Evolutionary conservation across 2,113 vertebrate species (phyloP).

Genomic region (Dolichallabes microphthalmus): DNA sequence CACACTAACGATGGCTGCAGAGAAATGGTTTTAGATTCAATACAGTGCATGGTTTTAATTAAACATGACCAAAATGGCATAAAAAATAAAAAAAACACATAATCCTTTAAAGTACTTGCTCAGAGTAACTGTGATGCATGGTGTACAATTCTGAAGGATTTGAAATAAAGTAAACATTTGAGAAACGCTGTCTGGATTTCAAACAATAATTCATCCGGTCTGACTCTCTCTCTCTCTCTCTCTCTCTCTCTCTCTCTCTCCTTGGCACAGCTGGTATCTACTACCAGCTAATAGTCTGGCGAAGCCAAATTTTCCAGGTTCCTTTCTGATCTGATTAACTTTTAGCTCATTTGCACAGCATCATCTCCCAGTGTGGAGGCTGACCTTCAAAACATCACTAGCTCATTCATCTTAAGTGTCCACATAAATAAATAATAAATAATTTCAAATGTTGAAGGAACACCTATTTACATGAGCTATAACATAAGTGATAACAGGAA

Average conservation of each 20-base stretch:
- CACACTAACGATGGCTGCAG: neutral
- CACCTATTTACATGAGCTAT: neutral
- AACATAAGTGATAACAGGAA: neutral
- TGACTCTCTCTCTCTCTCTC: neutral
- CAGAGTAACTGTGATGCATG: neutral
- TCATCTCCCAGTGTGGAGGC: conserved; percentile 12
- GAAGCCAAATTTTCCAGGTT: conserved; percentile 23
- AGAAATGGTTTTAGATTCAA: neutral
- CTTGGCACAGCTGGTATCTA: neutral
- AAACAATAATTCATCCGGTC: neutral
- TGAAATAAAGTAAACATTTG: neutral
- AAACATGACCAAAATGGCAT: neutral
- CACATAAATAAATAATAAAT: neutral
- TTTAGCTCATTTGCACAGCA: conserved; percentile 26
- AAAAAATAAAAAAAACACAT: neutral
- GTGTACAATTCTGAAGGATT: neutral
- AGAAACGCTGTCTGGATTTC: conserved; percentile 1
- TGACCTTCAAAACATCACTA: conserved; percentile 15
- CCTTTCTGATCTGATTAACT: conserved; percentile 44
- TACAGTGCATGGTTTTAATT: neutral
- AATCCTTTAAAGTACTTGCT: neutral
- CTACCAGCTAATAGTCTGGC: conserved; percentile 10
- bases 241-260: conserved; percentile 2
- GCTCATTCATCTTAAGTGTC: conserved; percentile 3
- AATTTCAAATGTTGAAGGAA: neutral